These are phyloP conservation scores for Drosophila teissieri DNA, from an alignment of 1,140 invertebrate genomes.

Conservation along the genomic window DNA sequence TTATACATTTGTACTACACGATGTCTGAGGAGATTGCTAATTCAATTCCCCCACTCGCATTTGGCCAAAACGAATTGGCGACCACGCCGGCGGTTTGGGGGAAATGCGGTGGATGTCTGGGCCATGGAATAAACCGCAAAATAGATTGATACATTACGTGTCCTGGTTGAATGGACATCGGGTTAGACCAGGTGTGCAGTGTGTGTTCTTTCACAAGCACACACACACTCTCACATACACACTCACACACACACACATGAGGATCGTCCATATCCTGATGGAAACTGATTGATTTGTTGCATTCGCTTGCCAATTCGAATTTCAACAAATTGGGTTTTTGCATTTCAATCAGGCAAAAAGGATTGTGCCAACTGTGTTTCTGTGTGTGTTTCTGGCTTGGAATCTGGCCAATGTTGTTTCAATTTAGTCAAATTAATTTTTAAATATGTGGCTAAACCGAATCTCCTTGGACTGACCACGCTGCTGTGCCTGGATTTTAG, in stretches of 20 bases:
- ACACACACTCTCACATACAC: neutral
- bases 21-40: slow-evolving; percentile 51
- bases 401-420: slow-evolving; percentile 53
- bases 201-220: neutral
- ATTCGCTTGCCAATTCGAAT: slow-evolving; percentile 65
- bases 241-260: slow-evolving; percentile 2
- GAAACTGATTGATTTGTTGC: slow-evolving; percentile 69
- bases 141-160: slow-evolving; percentile 79
- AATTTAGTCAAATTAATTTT: slow-evolving; percentile 59
- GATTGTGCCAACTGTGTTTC: slow-evolving; percentile 39
- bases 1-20: slow-evolving; percentile 32
- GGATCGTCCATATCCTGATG: slow-evolving; percentile 15
- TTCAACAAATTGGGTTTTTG: slow-evolving; percentile 75
- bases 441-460: slow-evolving; percentile 35
- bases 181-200: slow-evolving; percentile 26
- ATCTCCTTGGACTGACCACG: neutral
- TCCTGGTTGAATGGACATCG: slow-evolving; percentile 55
- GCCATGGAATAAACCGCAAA: slow-evolving; percentile 61
- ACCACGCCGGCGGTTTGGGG: slow-evolving; percentile 7
- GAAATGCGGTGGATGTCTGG: slow-evolving; percentile 21
- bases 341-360: slow-evolving; percentile 80
- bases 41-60: slow-evolving; percentile 30
- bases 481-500: slow-evolving; percentile 14
- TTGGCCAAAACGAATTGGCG: slow-evolving; percentile 38
- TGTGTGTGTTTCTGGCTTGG: slow-evolving; percentile 11